Evolutionary conservation across 2,113 vertebrate genomes (phyloP), one percentile per base, ranked within the genome.

Genomic region (Porphyrio hochstetteri): DNA sequence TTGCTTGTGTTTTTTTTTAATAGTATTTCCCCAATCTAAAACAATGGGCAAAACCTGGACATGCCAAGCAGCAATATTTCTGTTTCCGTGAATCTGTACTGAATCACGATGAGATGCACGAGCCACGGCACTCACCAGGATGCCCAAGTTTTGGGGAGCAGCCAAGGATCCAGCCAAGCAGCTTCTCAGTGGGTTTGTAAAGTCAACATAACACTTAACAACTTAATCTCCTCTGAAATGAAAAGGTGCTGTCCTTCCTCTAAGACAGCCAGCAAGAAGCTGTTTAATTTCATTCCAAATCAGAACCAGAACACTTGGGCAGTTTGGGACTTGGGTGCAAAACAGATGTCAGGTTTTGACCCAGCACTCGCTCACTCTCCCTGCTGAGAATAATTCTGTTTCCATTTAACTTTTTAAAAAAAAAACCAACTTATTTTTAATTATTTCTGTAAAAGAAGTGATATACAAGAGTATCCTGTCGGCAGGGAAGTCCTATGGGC

Each of bases 101-200:
- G 50, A 77, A 80, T 90, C 52, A 35, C 0, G 0, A 52, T 55
- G 28, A 92, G 79, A 83, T 88, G n/a, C 56, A n/a, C 25, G 61
- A 92, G 55, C 68, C 59, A 55, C 3, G 3, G 38, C 17, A 5
- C 64, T 80, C 68, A 81, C 55, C 36, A 33, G 71, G 56, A 70
- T 1, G 1, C 33, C 69, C 65, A 23, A 10, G 23, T 67, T 83
- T 88, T 81, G 91, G 72, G 86, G 76, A 75, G 46, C 56, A 75
- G 76, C 76, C 91, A 95, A 67, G 35, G 64, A 81, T 81, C 50
- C 78, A 28, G 46, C 68, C 52, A 88, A 83, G 52, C 46, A 90
- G 80, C 46, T 92, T 90, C 76, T 86, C 59, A 93, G 68, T 24
- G 31, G 12, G 86, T 94, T 83, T 88, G 33, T 92, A 35, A 86